Evolutionary conservation across 2,113 vertebrate species (phyloP).

Genomic region (Cryptotis parvus): DNA sequence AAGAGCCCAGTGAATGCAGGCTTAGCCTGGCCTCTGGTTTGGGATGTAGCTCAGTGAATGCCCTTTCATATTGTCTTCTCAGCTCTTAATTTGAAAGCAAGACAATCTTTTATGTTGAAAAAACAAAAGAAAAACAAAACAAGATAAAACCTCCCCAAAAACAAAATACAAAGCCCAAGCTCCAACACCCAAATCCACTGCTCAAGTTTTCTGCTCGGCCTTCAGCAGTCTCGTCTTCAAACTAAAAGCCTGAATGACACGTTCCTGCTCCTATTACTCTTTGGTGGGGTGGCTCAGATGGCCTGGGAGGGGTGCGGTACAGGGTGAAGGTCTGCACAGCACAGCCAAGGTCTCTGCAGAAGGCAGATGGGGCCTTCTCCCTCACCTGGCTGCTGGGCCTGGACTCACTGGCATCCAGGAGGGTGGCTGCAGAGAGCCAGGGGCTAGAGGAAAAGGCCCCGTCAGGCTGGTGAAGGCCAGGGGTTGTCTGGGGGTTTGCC

Average conservation of each 20-base stretch:
- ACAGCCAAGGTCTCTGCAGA: too few species aligned
- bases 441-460: too few species aligned
- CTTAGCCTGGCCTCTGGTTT: neutral
- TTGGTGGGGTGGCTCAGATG: neutral
- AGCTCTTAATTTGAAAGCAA: neutral
- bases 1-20: too few species aligned
- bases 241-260: neutral
- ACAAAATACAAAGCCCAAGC: too few species aligned
- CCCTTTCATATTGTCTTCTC: too few species aligned
- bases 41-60: conserved; percentile 46
- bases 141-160: too few species aligned
- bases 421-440: too few species aligned
- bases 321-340: fast-evolving
- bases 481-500: too few species aligned
- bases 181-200: neutral
- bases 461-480: too few species aligned
- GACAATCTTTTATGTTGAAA: neutral
- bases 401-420: too few species aligned
- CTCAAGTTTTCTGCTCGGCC: neutral
- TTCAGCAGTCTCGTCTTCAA: neutral
- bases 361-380: neutral
- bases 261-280: neutral
- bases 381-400: too few species aligned
- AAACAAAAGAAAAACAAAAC: neutral
- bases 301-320: neutral